phyloP scores from a whole-genome alignment of 2,113 vertebrate species.

The Macrotus californicus region DNA sequence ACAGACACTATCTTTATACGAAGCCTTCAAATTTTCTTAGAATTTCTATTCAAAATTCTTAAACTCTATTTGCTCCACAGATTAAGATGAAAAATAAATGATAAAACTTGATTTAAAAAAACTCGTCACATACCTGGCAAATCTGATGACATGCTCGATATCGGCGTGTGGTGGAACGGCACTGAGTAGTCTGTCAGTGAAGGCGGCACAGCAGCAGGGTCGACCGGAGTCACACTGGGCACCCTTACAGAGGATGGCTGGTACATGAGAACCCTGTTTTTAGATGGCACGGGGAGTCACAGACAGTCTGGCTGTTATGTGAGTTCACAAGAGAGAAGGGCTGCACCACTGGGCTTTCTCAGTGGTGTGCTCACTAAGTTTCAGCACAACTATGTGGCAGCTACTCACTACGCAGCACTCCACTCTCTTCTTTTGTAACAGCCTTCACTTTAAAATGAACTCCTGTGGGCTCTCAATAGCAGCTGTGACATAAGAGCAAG shows the following conservation, averaged over 20 bases:
- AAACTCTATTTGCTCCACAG: not conserved
- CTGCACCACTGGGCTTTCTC: not conserved
- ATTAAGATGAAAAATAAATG: constrained; percentile 20
- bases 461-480: constrained; percentile 43
- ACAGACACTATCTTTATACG: not conserved
- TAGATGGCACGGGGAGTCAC: constrained; percentile 72
- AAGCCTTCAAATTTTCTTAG: constrained; percentile 23
- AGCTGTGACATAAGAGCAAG: constrained; percentile 60
- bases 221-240: constrained; percentile 87
- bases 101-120: constrained; percentile 10
- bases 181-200: constrained; percentile 91
- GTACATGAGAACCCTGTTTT: constrained; percentile 92
- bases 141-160: constrained; percentile 90
- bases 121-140: constrained; percentile 89
- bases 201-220: constrained; percentile 87
- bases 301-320: constrained; percentile 67
- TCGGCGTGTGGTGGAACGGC: constrained; percentile 91
- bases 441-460: constrained; percentile 66
- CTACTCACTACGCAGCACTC: constrained; percentile 67
- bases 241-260: constrained; percentile 89
- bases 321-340: constrained; percentile 55
- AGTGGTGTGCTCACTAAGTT: not conserved
- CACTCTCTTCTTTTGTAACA: constrained; percentile 60
- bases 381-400: not conserved
- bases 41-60: not conserved